Conservation (phyloP, 1,140 invertebrate genomes). For the Drosophila teissieri region DNA sequence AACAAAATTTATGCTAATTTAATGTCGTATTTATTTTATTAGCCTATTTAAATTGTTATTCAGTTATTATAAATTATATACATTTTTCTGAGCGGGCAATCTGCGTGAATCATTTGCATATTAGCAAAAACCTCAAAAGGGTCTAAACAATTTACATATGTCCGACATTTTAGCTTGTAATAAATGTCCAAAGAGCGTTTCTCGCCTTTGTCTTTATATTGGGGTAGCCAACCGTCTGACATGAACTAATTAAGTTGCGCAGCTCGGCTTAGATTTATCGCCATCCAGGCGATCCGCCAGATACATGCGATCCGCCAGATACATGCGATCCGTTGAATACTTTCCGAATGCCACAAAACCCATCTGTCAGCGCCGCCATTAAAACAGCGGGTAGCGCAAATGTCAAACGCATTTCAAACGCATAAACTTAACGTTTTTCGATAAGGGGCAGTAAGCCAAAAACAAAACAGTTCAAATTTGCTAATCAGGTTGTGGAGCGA, state of each 20-base stretch:
- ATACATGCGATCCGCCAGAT: constrained; percentile 38
- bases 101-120: constrained; percentile 53
- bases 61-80: constrained; percentile 58
- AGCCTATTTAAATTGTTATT: constrained; percentile 31
- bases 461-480: constrained; percentile 22
- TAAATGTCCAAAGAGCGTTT: constrained; percentile 40
- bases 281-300: constrained; percentile 43
- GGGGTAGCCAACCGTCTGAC: constrained; percentile 56
- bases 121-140: constrained; percentile 27
- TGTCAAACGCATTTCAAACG: constrained; percentile 61
- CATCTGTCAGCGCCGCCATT: constrained; percentile 55
- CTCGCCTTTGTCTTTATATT: constrained; percentile 12
- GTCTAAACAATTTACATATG: constrained; percentile 43
- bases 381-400: constrained; percentile 48
- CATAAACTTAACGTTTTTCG: constrained; percentile 52
- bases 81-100: constrained; percentile 24
- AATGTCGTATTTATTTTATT: constrained; percentile 57
- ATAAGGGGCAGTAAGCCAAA: constrained; percentile 4
- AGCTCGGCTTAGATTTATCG: constrained; percentile 67
- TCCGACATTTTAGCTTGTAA: constrained; percentile 37
- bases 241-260: constrained; percentile 79
- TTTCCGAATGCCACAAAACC: constrained; percentile 48
- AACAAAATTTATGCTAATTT: constrained; percentile 45
- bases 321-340: constrained; percentile 47
- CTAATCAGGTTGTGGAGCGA: constrained; percentile 46